These are phyloP conservation scores for Papilio gigon DNA, from an alignment of 2,888 invertebrate species.

Conservation along the genomic window DNA sequence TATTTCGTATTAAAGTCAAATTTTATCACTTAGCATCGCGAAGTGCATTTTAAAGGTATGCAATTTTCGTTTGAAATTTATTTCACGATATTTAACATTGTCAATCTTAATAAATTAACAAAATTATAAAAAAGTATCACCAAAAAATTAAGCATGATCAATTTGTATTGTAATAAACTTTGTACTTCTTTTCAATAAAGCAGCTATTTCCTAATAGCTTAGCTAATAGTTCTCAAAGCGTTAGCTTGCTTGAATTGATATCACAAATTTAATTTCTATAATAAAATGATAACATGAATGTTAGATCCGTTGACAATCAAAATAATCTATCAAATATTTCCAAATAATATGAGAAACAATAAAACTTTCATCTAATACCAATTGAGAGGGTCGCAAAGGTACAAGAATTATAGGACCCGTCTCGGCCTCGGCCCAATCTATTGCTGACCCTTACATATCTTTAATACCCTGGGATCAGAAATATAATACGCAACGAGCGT, in stretches of 20 bases:
- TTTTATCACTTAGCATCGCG: conserved; percentile 43
- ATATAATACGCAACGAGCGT: conserved; percentile 74
- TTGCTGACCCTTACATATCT: conserved; percentile 74
- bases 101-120: not conserved
- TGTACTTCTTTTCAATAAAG: no score
- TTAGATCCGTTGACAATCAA: conserved; percentile 24
- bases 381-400: conserved; percentile 53
- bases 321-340: conserved; percentile 32
- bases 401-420: conserved; percentile 60
- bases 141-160: no score
- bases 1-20: conserved; percentile 48
- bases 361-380: conserved; percentile 65
- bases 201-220: no score
- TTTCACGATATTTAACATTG: not conserved
- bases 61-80: not conserved
- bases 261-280: not conserved
- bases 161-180: no score
- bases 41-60: not conserved
- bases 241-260: not conserved
- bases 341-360: conserved; percentile 48
- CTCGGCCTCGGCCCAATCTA: conserved; percentile 54
- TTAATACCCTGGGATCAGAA: conserved; percentile 75
- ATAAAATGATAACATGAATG: not conserved
- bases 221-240: no score
- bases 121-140: not conserved